These are phyloP conservation scores for Lepilemur septentrionalis DNA, from an alignment of 2,797 vertebrate genomes.

Conservation along the genomic window DNA sequence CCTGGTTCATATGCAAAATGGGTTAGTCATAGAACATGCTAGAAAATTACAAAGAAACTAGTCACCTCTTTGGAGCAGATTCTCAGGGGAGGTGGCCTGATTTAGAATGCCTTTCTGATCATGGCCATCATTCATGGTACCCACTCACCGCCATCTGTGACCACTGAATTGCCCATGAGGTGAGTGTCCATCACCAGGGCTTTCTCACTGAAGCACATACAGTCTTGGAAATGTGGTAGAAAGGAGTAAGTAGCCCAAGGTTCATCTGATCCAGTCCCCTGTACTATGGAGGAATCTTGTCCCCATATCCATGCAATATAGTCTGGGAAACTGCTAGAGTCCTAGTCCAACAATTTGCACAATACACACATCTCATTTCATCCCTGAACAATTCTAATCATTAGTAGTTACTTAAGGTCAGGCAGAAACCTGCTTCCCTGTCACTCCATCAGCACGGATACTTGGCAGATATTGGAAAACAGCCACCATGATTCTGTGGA, in stretches of 20 bases:
- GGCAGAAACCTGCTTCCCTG: neutral
- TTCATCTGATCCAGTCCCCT: neutral
- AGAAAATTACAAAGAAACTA: neutral
- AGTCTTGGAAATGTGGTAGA: too few species aligned
- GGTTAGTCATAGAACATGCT: neutral
- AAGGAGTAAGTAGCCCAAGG: neutral
- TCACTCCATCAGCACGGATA: neutral
- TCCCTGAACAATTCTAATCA: neutral
- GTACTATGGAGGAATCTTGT: rapidly evolving
- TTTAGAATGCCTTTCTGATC: neutral
- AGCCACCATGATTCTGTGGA: neutral
- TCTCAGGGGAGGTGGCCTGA: too few species aligned
- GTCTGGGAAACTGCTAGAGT: neutral
- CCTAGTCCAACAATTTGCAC: neutral
- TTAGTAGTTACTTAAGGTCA: neutral
- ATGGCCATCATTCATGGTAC: rapidly evolving
- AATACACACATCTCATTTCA: rapidly evolving
- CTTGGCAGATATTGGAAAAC: neutral
- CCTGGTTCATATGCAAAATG: neutral
- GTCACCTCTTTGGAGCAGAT: neutral
- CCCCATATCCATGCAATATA: neutral
- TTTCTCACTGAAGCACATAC: neutral
- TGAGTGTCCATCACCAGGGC: neutral
- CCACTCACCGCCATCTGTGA: neutral
- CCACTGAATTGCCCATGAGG: rapidly evolving